Evolutionary conservation across 2,888 invertebrate species (phyloP).

Genomic region (Frankliniella fusca): DNA sequence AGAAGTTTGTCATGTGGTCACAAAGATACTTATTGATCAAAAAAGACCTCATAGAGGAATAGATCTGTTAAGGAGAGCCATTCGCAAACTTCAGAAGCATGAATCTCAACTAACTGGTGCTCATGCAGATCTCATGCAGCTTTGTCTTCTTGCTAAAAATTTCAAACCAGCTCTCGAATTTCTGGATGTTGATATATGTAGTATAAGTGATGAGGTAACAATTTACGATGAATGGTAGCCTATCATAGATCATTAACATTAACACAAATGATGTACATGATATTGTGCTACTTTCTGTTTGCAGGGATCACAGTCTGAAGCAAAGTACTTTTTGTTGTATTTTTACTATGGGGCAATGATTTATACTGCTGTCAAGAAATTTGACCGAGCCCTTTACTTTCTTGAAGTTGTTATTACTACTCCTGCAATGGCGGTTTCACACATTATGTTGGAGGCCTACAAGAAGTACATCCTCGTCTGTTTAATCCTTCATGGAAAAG

Average conservation of each 20-base stretch:
- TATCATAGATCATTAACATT: conserved; percentile 20
- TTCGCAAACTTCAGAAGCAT: conserved; percentile 79
- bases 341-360: conserved; percentile 99
- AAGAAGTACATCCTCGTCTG: conserved; percentile 94
- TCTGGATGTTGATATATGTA: conserved; percentile 85
- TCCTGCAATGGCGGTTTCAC: conserved; percentile 90
- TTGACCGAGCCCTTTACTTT: conserved; percentile 88
- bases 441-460: conserved; percentile 95
- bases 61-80: conserved; percentile 72
- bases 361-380: conserved; percentile 88
- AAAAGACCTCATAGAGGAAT: conserved; percentile 80
- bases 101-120: conserved; percentile 89
- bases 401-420: conserved; percentile 94
- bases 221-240: conserved; percentile 28
- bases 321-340: conserved; percentile 86
- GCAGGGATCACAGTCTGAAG: conserved; percentile 73
- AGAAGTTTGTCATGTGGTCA: conserved; percentile 80
- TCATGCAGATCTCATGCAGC: conserved; percentile 88
- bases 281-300: conserved; percentile 37
- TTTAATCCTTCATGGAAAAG: conserved; percentile 86
- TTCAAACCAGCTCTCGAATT: conserved; percentile 86
- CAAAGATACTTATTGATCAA: conserved; percentile 70
- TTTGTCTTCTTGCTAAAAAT: conserved; percentile 85
- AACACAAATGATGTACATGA: background rate
- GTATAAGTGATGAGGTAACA: conserved; percentile 77